Conservation (phyloP, 1,140 invertebrate species). For the Drosophila lacteicornis region DNA sequence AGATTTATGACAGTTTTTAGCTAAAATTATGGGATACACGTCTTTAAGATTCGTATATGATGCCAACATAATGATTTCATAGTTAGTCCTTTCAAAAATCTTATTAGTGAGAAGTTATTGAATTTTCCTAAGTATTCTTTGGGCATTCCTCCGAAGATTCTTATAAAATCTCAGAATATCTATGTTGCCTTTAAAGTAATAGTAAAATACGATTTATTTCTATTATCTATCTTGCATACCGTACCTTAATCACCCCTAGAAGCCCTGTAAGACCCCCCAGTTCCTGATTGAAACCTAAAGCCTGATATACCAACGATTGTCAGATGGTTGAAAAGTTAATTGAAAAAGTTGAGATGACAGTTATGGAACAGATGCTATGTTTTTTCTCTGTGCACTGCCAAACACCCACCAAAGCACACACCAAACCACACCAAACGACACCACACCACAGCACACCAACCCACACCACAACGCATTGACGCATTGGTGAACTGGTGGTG, state of each 20-base stretch:
- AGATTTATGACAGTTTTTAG: background rate
- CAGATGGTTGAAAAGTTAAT: constrained; percentile 6
- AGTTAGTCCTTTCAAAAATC: too few relatives aligned
- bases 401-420: constrained; percentile 15
- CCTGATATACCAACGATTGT: constrained; percentile 22
- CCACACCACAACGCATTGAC: constrained; percentile 5
- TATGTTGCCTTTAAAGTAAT: too few relatives aligned
- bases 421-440: background rate
- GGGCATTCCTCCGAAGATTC: too few relatives aligned
- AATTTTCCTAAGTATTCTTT: too few relatives aligned
- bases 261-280: background rate
- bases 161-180: too few relatives aligned
- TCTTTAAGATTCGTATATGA: background rate
- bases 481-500: constrained; percentile 1
- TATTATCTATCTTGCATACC: too few relatives aligned
- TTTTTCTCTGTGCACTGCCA: constrained; percentile 39
- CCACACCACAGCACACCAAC: background rate
- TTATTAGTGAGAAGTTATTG: too few relatives aligned
- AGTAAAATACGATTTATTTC: too few relatives aligned
- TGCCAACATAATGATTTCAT: too few relatives aligned
- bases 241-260: background rate
- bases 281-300: background rate
- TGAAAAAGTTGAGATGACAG: constrained; percentile 43
- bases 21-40: background rate
- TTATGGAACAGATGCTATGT: constrained; percentile 31